Base-by-base conservation (phyloP, 2,113 vertebrate genomes). In the Thomomys bottae region DNA sequence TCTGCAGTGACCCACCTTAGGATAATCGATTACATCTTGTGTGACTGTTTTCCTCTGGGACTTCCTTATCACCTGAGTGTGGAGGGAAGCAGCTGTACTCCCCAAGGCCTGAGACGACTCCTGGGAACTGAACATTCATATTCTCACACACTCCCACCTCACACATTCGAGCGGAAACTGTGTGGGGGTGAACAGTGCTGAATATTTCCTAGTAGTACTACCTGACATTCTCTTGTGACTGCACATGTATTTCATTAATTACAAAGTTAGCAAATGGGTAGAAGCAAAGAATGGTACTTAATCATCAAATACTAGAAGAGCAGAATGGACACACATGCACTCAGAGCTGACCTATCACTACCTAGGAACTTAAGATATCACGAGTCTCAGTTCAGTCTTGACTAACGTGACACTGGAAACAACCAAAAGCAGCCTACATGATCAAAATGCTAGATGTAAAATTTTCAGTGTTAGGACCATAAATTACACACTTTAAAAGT, bases 401-500 rank as follows among this genome's bases (percentile, higher is more conserved):
- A 49, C 76, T 71, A 91, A 15, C 12, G 40, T 21, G 28, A 57
- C 34, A 84, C 64, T 2, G 17, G 84, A 78, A 64, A 84, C 26
- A 80, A 57, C 6, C 76, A 92, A 89, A 79, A 36, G 70, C 73
- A 94, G 26, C 67, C 82, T 24, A 63, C 66, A 54, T 66, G 68
- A 93, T 30, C 32, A 87, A 90, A 95, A 83, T 18, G 66, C 84
- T 26, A 89, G 78, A 95, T 23, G 18, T 54, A 54, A 54, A 17
- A 94, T 83, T 26, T 82, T 87, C 4, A 30, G 28, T 90, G 76
- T 90, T 79, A 89, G 40, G 54, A 42, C 28, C 34, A 68, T 21
- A 17, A 59, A 95, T 38, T 82, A 95, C 8, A 66, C 38, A 66
- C 18, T 94, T 95, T 90, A 63, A 82, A 84, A 88, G 82, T 40